These are phyloP conservation scores for Lagopus leucura DNA, from an alignment of 2,113 vertebrate genomes.

Conservation along the genomic window DNA sequence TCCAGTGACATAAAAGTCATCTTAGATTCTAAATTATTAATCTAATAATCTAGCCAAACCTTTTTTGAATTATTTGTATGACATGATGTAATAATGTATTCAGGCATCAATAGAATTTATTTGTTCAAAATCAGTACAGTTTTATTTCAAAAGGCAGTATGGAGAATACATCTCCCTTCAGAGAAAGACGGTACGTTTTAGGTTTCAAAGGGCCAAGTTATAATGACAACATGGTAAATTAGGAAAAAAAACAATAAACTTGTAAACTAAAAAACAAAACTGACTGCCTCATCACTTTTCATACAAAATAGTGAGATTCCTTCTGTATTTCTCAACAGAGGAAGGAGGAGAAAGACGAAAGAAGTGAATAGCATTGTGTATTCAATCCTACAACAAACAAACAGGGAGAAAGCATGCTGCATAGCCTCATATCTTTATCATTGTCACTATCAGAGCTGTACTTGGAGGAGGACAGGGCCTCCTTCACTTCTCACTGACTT, in stretches of 20 bases:
- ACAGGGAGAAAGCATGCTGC: background rate
- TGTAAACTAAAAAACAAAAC: background rate
- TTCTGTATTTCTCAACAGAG: background rate
- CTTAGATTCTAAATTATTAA: background rate
- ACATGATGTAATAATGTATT: background rate
- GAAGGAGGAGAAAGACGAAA: background rate
- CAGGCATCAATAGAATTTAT: background rate
- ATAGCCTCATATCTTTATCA: slow-evolving; percentile 29
- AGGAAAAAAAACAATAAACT: background rate
- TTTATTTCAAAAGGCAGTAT: background rate
- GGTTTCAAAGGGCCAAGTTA: background rate
- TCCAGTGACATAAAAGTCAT: background rate
- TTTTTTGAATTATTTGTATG: background rate
- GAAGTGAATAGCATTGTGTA: background rate
- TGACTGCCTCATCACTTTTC: background rate
- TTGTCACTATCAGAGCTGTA: background rate
- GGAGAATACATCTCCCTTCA: background rate
- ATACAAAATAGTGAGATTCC: background rate
- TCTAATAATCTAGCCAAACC: background rate
- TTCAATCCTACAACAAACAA: background rate
- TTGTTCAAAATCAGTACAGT: background rate
- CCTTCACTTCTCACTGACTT: background rate
- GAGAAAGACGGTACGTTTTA: accelerated
- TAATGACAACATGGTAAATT: background rate
- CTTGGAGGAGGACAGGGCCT: background rate